A percentile compares a stretch with the other conserved stretches of the same genome.
phyloP scores from a whole-genome alignment of 2,888 invertebrate genomes.

The Belgica antarctica region DNA sequence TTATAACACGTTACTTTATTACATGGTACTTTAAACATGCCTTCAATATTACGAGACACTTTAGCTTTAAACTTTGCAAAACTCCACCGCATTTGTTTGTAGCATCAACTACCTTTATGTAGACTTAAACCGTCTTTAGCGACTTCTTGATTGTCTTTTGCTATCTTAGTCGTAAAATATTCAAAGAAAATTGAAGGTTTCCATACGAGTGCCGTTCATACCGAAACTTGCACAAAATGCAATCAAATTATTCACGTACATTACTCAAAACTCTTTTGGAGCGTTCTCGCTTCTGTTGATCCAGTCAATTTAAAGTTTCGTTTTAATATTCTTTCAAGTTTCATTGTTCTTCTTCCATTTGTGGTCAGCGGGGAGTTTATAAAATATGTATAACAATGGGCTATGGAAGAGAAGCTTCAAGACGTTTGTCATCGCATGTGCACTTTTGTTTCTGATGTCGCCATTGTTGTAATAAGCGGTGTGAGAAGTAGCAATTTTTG shows the following conservation, averaged over 20 bases:
- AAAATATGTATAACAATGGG: slow-evolving; percentile 1
- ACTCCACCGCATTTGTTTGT: too few relatives aligned
- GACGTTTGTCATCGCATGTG: slow-evolving; percentile 17
- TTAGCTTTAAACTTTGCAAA: too few relatives aligned
- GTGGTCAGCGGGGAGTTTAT: not conserved
- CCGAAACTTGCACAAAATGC: slow-evolving; percentile 8
- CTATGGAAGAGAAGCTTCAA: not conserved
- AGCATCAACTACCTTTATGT: too few relatives aligned
- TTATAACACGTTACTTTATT: too few relatives aligned
- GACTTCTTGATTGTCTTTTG: too few relatives aligned
- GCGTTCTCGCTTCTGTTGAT: not conserved
- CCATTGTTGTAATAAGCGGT: slow-evolving; percentile 27
- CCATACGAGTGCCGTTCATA: not conserved
- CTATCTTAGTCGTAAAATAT: too few relatives aligned
- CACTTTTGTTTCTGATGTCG: slow-evolving; percentile 12
- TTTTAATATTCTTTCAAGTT: not conserved
- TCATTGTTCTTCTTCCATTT: slow-evolving; percentile 17
- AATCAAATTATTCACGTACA: slow-evolving; percentile 22
- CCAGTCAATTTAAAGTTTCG: not conserved
- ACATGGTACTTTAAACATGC: too few relatives aligned
- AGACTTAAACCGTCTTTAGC: too few relatives aligned
- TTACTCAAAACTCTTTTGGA: slow-evolving; percentile 18
- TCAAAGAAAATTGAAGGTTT: too few relatives aligned
- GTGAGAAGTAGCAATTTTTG: slow-evolving; percentile 15
- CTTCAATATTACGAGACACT: too few relatives aligned